Evolutionary conservation across 2,888 invertebrate genomes (phyloP).

Genomic region (Pachycephus smyrnensis): DNA sequence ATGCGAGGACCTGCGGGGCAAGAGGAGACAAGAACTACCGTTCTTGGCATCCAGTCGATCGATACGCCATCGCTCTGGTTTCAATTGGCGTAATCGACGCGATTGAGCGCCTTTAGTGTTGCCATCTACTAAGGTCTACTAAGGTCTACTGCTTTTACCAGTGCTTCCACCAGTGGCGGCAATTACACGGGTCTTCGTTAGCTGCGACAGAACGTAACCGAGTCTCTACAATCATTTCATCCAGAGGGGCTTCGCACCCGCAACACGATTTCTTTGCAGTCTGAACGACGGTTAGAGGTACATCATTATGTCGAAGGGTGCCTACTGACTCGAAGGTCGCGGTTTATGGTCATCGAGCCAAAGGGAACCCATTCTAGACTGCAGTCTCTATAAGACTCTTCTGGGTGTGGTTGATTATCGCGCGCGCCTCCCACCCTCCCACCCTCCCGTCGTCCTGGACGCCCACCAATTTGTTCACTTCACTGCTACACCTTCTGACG

Average conservation of each 20-base stretch:
- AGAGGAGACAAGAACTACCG: no score
- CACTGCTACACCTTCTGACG: no score
- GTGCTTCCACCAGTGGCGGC: not conserved
- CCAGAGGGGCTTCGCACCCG: not conserved
- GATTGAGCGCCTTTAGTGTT: no score
- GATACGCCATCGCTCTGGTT: not conserved
- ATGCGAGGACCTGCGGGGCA: no score
- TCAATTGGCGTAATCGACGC: not conserved
- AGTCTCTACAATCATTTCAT: not conserved
- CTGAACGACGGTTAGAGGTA: not conserved
- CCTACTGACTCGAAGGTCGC: no score
- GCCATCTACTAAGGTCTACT: no score
- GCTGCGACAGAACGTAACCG: not conserved
- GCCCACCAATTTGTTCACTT: no score
- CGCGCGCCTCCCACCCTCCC: not conserved
- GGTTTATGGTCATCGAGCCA: no score
- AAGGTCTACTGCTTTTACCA: no score
- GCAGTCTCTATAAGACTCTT: not conserved
- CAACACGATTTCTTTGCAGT: not conserved
- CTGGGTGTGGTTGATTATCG: slow-evolving; percentile 54
- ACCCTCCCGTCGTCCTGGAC: no score
- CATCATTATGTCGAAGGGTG: no score
- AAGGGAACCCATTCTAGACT: no score
- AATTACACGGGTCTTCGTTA: not conserved
- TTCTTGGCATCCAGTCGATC: not conserved